These are phyloP conservation scores for Apis florea DNA, from an alignment of 1,140 invertebrate genomes.

Conservation along the genomic window DNA sequence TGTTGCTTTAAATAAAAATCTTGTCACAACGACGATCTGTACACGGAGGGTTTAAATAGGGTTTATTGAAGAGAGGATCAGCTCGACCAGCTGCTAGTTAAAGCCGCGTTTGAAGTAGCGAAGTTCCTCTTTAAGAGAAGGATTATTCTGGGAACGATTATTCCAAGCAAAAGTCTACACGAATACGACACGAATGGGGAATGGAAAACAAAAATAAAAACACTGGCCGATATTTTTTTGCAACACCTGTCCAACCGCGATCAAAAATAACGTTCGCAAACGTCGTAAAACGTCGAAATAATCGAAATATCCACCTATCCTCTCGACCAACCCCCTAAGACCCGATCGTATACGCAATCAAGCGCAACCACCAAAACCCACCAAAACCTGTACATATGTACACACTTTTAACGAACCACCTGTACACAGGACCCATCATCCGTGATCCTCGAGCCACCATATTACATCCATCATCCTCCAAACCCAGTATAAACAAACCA, in stretches of 20 bases:
- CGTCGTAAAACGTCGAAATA: background rate
- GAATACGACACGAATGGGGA: background rate
- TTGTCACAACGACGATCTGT: too few relatives aligned
- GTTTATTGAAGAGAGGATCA: background rate
- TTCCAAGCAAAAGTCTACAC: background rate
- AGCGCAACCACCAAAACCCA: background rate
- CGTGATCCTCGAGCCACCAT: too few relatives aligned
- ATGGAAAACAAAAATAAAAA: too few relatives aligned
- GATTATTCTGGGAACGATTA: background rate
- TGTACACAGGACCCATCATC: background rate
- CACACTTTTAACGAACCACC: background rate
- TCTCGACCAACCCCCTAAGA: too few relatives aligned
- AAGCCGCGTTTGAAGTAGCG: background rate
- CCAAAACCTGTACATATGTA: too few relatives aligned
- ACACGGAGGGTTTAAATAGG: background rate
- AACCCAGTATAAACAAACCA: background rate
- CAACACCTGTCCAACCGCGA: too few relatives aligned
- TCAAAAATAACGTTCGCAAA: too few relatives aligned
- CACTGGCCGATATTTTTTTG: too few relatives aligned
- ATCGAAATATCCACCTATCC: background rate
- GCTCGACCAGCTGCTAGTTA: background rate
- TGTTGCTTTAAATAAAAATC: background rate
- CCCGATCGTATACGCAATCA: background rate
- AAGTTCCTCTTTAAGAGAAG: background rate
- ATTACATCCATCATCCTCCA: too few relatives aligned